Percentiles rank a stretch among this genome's conserved stretches.
These are phyloP conservation scores for Drosophila repletoides DNA, from an alignment of 1,140 invertebrate species.

Conservation along the genomic window DNA sequence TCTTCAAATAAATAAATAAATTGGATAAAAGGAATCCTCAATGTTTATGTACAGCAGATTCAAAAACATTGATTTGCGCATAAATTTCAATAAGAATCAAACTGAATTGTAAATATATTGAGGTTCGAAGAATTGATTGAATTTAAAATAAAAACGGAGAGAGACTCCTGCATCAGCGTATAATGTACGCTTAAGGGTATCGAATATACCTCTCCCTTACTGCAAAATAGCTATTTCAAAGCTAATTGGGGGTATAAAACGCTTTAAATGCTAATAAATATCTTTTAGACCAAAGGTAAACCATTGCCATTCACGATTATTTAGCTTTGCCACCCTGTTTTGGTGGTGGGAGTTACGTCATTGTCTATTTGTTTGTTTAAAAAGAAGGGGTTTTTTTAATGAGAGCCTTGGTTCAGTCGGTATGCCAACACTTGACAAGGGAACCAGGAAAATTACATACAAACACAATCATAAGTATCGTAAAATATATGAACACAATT, in stretches of 20 bases:
- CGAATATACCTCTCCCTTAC: neutral
- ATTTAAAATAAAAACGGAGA: neutral
- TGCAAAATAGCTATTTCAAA: conserved; percentile 18
- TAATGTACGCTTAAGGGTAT: too few species aligned
- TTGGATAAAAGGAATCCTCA: neutral
- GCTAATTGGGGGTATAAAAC: conserved; percentile 76
- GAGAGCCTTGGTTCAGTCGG: conserved; percentile 49
- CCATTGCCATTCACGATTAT: conserved; percentile 48
- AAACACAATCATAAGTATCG: conserved; percentile 55
- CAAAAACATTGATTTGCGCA: conserved; percentile 15
- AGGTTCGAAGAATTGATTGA: conserved; percentile 18
- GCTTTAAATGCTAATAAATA: conserved; percentile 52
- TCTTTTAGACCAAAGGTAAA: conserved; percentile 64
- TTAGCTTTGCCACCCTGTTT: conserved; percentile 39
- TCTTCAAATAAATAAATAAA: neutral
- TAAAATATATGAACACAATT: conserved; percentile 31
- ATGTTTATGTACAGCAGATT: conserved; percentile 9
- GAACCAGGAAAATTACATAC: conserved; percentile 55
- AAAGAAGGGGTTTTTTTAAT: conserved; percentile 68
- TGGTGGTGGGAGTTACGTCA: conserved; percentile 20
- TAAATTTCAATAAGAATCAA: conserved; percentile 18
- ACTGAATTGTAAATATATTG: conserved; percentile 41
- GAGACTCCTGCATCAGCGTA: neutral
- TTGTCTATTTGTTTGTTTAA: conserved; percentile 17
- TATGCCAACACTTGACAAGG: conserved; percentile 77